Evolutionary conservation across 2,797 vertebrate species (phyloP).

Genomic region (Gastrophryne carolinensis): DNA sequence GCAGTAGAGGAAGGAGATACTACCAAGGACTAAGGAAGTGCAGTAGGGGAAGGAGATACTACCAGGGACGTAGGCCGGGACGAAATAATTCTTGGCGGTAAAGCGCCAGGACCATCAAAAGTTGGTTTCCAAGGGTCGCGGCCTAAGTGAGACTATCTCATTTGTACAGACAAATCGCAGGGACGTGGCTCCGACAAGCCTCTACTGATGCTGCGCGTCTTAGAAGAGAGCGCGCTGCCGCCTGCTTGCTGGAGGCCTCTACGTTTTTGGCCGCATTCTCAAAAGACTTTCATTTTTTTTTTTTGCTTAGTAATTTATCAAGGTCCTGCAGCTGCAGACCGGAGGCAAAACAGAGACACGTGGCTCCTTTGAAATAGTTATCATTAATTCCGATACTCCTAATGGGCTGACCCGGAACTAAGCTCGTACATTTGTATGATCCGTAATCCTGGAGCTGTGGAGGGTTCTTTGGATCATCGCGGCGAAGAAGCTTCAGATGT

Average conservation of each 20-base stretch:
- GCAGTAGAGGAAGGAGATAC: too few species aligned
- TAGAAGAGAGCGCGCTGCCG: not conserved
- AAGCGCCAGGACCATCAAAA: too few species aligned
- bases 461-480: too few species aligned
- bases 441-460: not conserved
- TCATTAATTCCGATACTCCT: not conserved
- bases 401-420: not conserved
- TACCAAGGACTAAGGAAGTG: too few species aligned
- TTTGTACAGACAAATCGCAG: not conserved
- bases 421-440: not conserved
- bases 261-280: slow-evolving; percentile 15
- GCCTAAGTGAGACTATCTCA: too few species aligned
- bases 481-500: too few species aligned
- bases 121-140: too few species aligned
- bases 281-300: not conserved
- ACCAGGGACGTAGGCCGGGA: too few species aligned
- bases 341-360: not conserved
- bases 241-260: not conserved
- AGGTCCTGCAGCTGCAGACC: not conserved
- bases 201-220: not conserved
- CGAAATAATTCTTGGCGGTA: too few species aligned
- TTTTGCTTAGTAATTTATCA: not conserved
- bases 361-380: slow-evolving; percentile 9
- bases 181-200: not conserved
- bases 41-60: too few species aligned